A percentile compares a stretch with the other conserved stretches of the same genome.
These are phyloP conservation scores for Vombatus ursinus DNA, from an alignment of 2,113 vertebrate species.

Conservation along the genomic window DNA sequence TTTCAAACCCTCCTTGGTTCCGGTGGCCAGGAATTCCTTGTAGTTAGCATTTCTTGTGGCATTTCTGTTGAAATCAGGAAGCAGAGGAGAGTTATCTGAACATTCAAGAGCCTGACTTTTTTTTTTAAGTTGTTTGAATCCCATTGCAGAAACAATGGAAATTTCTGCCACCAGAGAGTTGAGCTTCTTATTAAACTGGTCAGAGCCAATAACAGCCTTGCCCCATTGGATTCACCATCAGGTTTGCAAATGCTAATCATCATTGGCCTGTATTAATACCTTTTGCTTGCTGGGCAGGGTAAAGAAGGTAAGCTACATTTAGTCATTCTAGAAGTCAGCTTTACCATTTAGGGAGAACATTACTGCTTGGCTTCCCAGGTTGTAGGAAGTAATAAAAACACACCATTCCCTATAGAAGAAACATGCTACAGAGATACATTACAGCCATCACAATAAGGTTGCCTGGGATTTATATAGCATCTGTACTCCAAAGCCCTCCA, in stretches of 20 bases:
- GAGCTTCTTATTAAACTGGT: background rate
- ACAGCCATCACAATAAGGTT: background rate
- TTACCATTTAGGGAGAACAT: background rate
- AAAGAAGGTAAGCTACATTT: background rate
- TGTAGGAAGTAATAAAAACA: background rate
- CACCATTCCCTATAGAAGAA: background rate
- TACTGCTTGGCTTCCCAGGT: background rate
- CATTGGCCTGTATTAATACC: background rate
- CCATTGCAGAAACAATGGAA: background rate
- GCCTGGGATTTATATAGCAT: background rate
- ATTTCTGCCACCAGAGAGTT: background rate
- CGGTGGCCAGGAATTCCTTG: conserved; percentile 30
- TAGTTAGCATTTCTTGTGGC: conserved; percentile 38
- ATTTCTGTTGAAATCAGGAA: conserved; percentile 48
- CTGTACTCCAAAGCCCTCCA: background rate
- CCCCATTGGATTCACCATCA: background rate
- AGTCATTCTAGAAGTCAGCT: background rate
- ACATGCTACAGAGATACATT: background rate
- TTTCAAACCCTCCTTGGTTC: conserved; percentile 45
- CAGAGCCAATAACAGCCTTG: background rate
- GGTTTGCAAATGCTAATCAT: background rate
- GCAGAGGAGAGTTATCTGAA: conserved; percentile 26
- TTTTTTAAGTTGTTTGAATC: conserved; percentile 11
- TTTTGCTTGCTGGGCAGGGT: background rate
- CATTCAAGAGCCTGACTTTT: background rate